Base-by-base conservation (phyloP, 1,140 invertebrate genomes). In the Nomia melanderi region DNA sequence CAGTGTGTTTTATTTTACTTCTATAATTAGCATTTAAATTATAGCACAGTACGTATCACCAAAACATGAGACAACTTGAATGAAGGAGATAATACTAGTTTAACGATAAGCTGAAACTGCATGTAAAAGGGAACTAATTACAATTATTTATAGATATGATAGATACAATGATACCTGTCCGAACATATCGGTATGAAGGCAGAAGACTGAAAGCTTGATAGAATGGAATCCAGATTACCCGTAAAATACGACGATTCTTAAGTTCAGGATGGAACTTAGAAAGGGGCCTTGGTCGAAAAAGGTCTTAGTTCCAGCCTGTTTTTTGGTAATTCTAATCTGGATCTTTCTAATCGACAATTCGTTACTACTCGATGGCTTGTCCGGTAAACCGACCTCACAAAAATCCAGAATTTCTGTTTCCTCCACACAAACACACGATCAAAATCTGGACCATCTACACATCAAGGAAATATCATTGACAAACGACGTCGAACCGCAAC, bases 191-290 rank as follows among this genome's bases (percentile, higher is more conserved):
- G n/a, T 12, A 66, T 75, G 76, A 70, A 82, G 53, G 60, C 50
- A 50, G 54, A 53, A 54, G 53, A 82, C 60, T 59, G 60, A 82
- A 63, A 62, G 59, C 31, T 36, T 56, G 60, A 25, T 83, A 83
- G 56, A 76, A 83, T 83, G 81, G 80, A 75, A 83, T 54, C 79
- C 76, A 83, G 66, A 53, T 79, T 76, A 60, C 82, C 81, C 56
- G 78, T 70, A 27, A 83, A 83, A 41, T 83, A 79, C 81, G 81
- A 83, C 81, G 81, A 79, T 53, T 79, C 82, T 73, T 83, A 79
- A 83, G 67, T 65, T 67, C 62, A 72, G 50, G 20, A 84, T 84
- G 82, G 82, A 83, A 72, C 20, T 83, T 59, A 44, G 82, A 66
- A 84, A 84, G 39, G 67, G 77, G 31, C 47, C 77, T n/a, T 83